These are phyloP conservation scores for Uropsilus gracilis DNA, from an alignment of 2,113 vertebrate genomes.

Conservation along the genomic window DNA sequence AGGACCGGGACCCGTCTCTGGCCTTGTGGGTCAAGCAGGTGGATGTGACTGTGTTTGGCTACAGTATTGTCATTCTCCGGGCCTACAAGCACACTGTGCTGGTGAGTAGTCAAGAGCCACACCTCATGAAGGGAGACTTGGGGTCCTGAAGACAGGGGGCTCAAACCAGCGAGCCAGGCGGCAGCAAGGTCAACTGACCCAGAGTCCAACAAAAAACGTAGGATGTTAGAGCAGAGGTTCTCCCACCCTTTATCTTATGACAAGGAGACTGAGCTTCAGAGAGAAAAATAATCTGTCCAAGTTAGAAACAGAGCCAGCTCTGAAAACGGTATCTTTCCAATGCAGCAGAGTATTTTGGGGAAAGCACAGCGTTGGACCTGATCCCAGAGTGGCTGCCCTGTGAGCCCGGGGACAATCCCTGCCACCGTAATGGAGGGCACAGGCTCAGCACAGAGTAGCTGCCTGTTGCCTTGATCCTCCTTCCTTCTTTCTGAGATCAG, in stretches of 20 bases:
- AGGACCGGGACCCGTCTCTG: slow-evolving; percentile 95
- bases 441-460: fast-evolving
- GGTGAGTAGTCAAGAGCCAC: slow-evolving; percentile 85
- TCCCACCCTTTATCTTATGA: not conserved
- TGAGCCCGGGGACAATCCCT: not conserved
- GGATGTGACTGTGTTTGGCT: slow-evolving; percentile 92
- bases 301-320: not conserved
- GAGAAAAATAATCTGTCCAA: not conserved
- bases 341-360: fast-evolving
- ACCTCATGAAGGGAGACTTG: not conserved
- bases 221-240: not conserved
- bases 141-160: not conserved
- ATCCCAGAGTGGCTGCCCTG: fast-evolving
- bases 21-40: slow-evolving; percentile 97
- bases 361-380: not conserved
- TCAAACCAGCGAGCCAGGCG: not conserved
- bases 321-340: not conserved
- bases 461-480: not conserved
- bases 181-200: fast-evolving
- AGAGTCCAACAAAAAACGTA: not conserved
- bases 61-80: slow-evolving; percentile 92
- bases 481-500: not conserved
- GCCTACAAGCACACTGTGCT: slow-evolving; percentile 96
- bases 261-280: not conserved
- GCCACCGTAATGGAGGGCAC: not conserved